These are phyloP conservation scores for Sigmodon hispidus DNA, from an alignment of 2,113 vertebrate genomes.

Conservation along the genomic window DNA sequence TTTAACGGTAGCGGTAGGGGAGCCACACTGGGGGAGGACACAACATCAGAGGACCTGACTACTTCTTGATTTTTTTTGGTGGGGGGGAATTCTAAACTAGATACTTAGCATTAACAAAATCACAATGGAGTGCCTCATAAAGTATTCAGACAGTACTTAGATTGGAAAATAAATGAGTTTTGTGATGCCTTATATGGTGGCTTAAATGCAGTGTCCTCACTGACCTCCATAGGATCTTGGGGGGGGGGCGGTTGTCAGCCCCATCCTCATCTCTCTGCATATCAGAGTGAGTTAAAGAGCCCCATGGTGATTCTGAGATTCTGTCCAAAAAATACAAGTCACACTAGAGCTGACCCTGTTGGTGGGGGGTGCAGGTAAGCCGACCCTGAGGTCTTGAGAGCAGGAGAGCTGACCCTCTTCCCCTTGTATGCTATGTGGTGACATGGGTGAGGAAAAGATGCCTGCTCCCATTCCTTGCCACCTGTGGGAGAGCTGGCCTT, in stretches of 20 bases:
- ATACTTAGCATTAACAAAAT: conserved; percentile 32
- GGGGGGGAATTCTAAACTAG: conserved; percentile 47
- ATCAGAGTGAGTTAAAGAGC: conserved; percentile 14
- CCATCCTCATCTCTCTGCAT: background rate
- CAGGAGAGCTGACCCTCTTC: background rate
- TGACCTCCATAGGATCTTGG: background rate
- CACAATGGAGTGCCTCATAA: conserved; percentile 25
- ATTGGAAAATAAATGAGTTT: conserved; percentile 34
- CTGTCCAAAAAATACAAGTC: background rate
- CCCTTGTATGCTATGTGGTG: background rate
- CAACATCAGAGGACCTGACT: background rate
- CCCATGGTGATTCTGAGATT: background rate
- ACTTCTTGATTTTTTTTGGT: background rate
- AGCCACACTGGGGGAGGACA: background rate
- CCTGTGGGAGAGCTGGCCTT: background rate
- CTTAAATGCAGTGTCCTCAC: conserved; percentile 15
- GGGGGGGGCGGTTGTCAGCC: background rate
- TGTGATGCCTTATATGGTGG: background rate
- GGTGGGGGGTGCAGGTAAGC: background rate
- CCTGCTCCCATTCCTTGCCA: background rate
- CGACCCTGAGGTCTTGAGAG: background rate
- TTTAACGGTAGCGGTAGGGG: background rate
- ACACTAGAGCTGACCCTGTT: background rate
- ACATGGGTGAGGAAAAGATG: background rate
- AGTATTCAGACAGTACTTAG: conserved; percentile 4